Conservation (phyloP, 2,797 vertebrate genomes). For the Apogon hyalosoma region DNA sequence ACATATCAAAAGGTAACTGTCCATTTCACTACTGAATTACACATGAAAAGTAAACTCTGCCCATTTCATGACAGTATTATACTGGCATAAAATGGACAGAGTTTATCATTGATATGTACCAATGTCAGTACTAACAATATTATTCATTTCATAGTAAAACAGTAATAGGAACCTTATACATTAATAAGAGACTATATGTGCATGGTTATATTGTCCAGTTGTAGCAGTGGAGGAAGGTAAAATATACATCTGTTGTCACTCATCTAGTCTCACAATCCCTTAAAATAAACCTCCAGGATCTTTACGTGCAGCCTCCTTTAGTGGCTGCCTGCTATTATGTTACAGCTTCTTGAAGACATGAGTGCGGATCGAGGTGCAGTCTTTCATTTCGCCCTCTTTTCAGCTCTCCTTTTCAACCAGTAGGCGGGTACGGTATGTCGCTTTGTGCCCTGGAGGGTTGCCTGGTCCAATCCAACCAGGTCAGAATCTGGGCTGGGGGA, state of each 20-base stretch:
- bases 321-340: background rate
- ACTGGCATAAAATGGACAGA: too few species aligned
- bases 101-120: too few species aligned
- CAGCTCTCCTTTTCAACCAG: constrained; percentile 17
- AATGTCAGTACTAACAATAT: too few species aligned
- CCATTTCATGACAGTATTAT: too few species aligned
- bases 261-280: too few species aligned
- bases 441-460: background rate
- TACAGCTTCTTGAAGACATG: background rate
- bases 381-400: background rate
- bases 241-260: background rate
- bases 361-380: background rate
- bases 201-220: background rate
- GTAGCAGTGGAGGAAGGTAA: constrained; percentile 7
- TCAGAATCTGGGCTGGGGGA: constrained; percentile 24
- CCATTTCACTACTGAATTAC: too few species aligned
- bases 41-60: too few species aligned
- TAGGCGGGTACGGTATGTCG: constrained; percentile 12
- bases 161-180: constrained; percentile 4
- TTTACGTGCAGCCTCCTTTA: background rate
- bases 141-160: constrained; percentile 1
- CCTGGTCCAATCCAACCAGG: constrained; percentile 18
- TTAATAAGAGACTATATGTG: background rate
- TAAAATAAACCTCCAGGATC: background rate
- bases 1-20: too few species aligned